Conservation (phyloP, 2,797 vertebrate species). For the Ataeniobius toweri region DNA sequence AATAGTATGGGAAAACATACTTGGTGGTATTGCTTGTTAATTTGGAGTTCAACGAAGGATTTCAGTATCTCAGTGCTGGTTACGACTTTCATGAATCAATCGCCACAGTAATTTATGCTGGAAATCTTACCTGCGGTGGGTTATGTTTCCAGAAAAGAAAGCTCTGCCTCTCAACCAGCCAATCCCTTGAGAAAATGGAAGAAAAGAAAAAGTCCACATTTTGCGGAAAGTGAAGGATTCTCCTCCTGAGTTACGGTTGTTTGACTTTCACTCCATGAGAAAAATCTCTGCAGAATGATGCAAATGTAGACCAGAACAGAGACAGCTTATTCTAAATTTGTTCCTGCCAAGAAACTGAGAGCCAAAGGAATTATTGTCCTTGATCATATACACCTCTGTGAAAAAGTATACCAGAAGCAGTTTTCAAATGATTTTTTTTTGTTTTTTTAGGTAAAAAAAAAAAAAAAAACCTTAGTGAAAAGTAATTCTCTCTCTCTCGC, state of each 20-base stretch:
- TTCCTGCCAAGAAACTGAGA: background rate
- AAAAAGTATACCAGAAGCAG: background rate
- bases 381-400: background rate
- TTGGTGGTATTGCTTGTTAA: background rate
- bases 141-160: constrained; percentile 1
- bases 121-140: background rate
- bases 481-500: background rate
- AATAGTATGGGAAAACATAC: background rate
- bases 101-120: background rate
- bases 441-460: background rate
- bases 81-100: background rate
- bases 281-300: background rate
- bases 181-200: background rate
- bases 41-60: background rate
- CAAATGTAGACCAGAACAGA: background rate
- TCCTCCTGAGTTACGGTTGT: background rate
- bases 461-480: background rate
- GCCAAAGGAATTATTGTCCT: background rate
- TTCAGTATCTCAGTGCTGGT: background rate
- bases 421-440: background rate
- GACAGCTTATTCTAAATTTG: background rate
- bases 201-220: too few species aligned
- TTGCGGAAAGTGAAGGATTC: background rate
- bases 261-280: constrained; percentile 2
- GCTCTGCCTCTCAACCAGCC: background rate